These are phyloP conservation scores for Castor canadensis DNA, from an alignment of 2,113 vertebrate genomes.

Conservation along the genomic window DNA sequence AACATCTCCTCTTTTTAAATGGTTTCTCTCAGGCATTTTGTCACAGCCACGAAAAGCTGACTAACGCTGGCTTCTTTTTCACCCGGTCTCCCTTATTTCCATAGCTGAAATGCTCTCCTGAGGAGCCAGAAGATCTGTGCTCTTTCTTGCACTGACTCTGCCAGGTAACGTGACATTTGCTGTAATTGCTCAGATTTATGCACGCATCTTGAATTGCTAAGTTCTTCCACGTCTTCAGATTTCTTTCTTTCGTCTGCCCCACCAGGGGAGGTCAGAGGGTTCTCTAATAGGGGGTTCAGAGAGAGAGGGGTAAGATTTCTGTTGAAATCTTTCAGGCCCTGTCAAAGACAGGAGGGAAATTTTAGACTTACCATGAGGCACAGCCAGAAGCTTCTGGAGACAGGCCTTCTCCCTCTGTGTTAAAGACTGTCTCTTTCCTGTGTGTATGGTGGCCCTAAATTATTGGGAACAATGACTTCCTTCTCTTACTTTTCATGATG, in stretches of 20 bases:
- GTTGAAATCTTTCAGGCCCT: not conserved
- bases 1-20: no score
- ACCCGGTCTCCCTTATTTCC: not conserved
- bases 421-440: not conserved
- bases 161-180: not conserved
- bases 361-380: not conserved
- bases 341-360: not conserved
- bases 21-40: no score
- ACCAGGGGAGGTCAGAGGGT: not conserved
- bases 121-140: not conserved
- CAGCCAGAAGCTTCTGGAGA: not conserved
- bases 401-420: not conserved
- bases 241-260: not conserved
- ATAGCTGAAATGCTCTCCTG: not conserved
- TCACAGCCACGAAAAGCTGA: no score
- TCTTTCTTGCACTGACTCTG: constrained; percentile 1
- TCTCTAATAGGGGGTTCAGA: not conserved
- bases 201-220: not conserved
- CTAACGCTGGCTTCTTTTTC: not conserved
- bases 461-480: not conserved
- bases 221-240: not conserved
- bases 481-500: not conserved
- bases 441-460: not conserved
- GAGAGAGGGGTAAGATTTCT: not conserved
- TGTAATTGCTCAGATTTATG: constrained; percentile 48